Percentiles rank a stretch among this genome's conserved stretches.
phyloP scores from a whole-genome alignment of 2,888 invertebrate genomes.

The Dryobotodes eremita region DNA sequence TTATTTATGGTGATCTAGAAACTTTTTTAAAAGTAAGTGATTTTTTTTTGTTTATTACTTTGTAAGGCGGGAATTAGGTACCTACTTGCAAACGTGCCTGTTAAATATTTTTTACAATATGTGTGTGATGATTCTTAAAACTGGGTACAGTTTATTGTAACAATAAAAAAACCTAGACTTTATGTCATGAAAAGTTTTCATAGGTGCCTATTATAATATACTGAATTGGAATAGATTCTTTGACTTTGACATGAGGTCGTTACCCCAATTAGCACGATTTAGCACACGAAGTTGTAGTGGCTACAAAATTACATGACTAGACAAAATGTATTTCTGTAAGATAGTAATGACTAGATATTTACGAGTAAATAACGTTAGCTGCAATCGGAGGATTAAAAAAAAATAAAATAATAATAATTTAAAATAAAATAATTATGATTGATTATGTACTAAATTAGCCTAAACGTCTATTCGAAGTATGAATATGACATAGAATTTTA shows the following conservation, averaged over 20 bases:
- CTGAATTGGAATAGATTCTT: neutral
- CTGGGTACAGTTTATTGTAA: neutral
- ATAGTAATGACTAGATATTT: neutral
- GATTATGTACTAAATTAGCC: neutral
- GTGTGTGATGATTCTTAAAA: neutral
- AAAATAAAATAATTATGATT: too few species aligned
- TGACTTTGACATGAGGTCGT: neutral
- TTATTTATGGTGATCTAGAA: neutral
- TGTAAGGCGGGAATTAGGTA: neutral
- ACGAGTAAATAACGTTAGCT: neutral
- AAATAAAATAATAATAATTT: too few species aligned
- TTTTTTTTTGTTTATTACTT: neutral
- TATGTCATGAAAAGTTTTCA: neutral
- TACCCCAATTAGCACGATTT: neutral
- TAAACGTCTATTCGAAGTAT: neutral
- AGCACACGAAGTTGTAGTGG: neutral
- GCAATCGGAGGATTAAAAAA: too few species aligned
- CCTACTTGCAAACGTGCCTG: neutral
- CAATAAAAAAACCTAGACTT: neutral
- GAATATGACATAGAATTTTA: neutral
- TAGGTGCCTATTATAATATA: neutral
- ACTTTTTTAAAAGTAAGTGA: slow-evolving; percentile 22
- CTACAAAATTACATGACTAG: neutral
- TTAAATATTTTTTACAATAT: neutral
- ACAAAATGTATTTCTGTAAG: neutral